Evolutionary conservation across 2,113 vertebrate species (phyloP), one percentile per base, ranked within the genome.

Genomic region (Orthonyx spaldingii): DNA sequence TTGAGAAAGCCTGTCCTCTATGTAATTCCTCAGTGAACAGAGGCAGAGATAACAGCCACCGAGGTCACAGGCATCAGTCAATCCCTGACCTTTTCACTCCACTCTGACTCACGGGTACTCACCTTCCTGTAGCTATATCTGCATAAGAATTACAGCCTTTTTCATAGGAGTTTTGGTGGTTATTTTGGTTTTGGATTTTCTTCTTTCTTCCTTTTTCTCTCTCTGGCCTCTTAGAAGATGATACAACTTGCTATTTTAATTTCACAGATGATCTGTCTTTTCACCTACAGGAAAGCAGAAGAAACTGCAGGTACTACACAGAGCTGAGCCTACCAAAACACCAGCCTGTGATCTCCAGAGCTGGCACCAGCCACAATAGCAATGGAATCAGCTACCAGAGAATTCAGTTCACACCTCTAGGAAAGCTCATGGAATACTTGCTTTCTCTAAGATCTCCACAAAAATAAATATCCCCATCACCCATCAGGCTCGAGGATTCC

Each of bases 81-180:
- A 9, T 13, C 30, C 39, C 66, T 71, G 32, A 68, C 37, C 14
- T 79, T 42, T n/a, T 68, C 52, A 41, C 33, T 87, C 49, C 33
- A 3, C 32, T 41, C 35, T 55, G 56, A 63, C 44, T 47, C n/a
- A 26, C 0, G 1, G 7, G 23, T 0, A 50, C 13, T 24, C 55
- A 56, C n/a, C 18, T 33, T 60, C 24, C 74, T 24, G 13, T 3
- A 47, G 32, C 42, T 64, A 0, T 5, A 63, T n/a, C 52, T 80
- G 39, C 35, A 16, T 50, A 46, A 44, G 7, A 78, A 87, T 39
- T 63, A 42, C 26, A 42, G 28, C 4, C 10, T 69, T 74, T 76
- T 53, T 28, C 15, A 32, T 9, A 1, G 3, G 3, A 13, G 4
- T 10, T 70, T 24, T 19, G 19, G 11, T 13, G 30, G 3, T 12